Evolutionary conservation across 2,113 vertebrate species (phyloP).

Genomic region (Callithrix jacchus): DNA sequence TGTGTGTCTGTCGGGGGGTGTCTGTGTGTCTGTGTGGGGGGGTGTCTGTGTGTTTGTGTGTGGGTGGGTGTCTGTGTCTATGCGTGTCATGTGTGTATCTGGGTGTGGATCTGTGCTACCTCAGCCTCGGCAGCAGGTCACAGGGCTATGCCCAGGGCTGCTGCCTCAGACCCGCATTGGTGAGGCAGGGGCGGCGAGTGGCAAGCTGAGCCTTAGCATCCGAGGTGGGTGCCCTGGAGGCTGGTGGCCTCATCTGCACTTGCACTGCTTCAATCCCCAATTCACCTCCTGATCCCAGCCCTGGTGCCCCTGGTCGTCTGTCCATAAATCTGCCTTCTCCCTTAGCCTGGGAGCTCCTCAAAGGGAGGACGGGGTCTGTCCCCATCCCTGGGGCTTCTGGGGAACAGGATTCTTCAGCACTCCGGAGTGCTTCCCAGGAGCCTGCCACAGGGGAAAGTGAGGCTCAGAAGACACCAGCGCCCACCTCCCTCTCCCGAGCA

Average conservation of each 20-base stretch:
- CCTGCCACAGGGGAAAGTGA: accelerated
- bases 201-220: too few species aligned
- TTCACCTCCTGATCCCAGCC: neutral
- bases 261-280: too few species aligned
- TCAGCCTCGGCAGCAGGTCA: neutral
- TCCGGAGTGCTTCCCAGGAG: neutral
- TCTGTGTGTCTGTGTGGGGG: too few species aligned
- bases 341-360: neutral
- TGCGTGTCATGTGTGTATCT: neutral
- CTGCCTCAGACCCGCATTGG: too few species aligned
- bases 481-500: too few species aligned
- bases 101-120: neutral
- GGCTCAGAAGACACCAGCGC: too few species aligned
- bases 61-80: neutral
- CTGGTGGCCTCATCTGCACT: neutral
- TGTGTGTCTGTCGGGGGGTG: too few species aligned
- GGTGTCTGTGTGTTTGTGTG: neutral
- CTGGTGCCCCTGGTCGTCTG: neutral
- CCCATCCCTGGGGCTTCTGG: neutral
- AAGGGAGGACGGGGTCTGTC: neutral
- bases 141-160: too few species aligned
- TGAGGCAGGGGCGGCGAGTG: too few species aligned
- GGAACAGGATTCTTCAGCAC: neutral
- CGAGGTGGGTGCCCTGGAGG: neutral
- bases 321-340: neutral